Evolutionary conservation across 2,888 invertebrate species (phyloP).

Genomic region (Dorcus hopei): DNA sequence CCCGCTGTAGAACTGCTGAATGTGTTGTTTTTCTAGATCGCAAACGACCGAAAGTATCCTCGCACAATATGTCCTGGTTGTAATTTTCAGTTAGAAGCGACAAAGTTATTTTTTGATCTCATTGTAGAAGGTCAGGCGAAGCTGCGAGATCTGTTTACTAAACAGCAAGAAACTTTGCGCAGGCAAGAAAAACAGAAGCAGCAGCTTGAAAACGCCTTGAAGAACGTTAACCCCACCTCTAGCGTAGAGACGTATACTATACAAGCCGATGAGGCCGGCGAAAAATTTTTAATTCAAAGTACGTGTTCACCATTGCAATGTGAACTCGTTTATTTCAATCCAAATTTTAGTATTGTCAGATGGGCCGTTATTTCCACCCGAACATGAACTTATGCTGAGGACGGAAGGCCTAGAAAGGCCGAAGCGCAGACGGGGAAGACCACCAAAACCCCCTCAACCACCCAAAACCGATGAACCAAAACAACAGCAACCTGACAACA

Average conservation of each 20-base stretch:
- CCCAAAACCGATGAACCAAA: slow-evolving; percentile 25
- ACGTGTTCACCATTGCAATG: slow-evolving; percentile 21
- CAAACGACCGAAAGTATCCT: slow-evolving; percentile 67
- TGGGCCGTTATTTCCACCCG: slow-evolving; percentile 61
- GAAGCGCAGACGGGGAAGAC: slow-evolving; percentile 66
- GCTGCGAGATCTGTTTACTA: slow-evolving; percentile 51
- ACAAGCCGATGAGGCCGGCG: slow-evolving; percentile 43
- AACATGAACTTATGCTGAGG: slow-evolving; percentile 63
- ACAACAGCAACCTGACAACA: slow-evolving; percentile 2
- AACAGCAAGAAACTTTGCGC: slow-evolving; percentile 47
- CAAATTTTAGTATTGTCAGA: slow-evolving; percentile 55
- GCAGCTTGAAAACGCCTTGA: slow-evolving; percentile 41
- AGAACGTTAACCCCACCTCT: slow-evolving; percentile 42
- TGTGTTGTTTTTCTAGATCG: slow-evolving; percentile 54
- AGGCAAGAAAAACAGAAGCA: slow-evolving; percentile 44
- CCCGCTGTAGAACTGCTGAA: not conserved
- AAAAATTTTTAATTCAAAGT: slow-evolving; percentile 56
- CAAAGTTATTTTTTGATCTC: slow-evolving; percentile 69
- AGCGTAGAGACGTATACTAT: slow-evolving; percentile 44
- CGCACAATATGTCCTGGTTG: slow-evolving; percentile 74
- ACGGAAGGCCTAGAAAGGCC: slow-evolving; percentile 65
- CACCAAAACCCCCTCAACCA: slow-evolving; percentile 55
- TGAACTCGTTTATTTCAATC: not conserved
- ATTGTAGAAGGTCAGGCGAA: slow-evolving; percentile 68
- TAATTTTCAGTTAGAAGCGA: slow-evolving; percentile 70